Base-by-base conservation (phyloP, 1,140 invertebrate species). In the Campoletis sonorensis region DNA sequence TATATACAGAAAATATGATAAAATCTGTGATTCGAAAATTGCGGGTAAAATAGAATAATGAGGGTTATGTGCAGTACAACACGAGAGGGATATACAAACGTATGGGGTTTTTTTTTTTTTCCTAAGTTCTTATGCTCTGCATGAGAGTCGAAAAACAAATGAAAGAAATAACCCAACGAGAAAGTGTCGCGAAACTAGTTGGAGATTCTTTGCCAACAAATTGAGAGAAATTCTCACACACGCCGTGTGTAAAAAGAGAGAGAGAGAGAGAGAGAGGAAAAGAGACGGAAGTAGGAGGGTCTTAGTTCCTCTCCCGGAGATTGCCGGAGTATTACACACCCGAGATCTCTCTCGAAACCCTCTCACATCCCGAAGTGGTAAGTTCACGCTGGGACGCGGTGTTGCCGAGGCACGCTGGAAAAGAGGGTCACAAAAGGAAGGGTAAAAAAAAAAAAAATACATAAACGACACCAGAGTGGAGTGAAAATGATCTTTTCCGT, bases 141-240 rank as follows among this genome's bases (percentile, higher is more conserved):
- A 58, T n/a, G 54, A 58, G 54, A n/a, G 18, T 58, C 18, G 30
- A 33, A 7, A 33, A 33, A 33, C 54, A 58, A 58, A 58, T 58
- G 54, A 4, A 21, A 73, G 71, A 21, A 80, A 49, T 72, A 80
- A 77, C 67, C 21, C 61, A 54, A 72, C 37, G 40, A 83, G 78
- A 80, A 82, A 85, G 27, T 58, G 54, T 58, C 64, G 72, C 33
- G 79, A 58, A 75, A 84, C 83, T 58, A 58, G 54, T 58, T 13
- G 54, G 11, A n/a, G 54, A 58, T 58, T 58, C 54, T 58, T 58
- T 23, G 54, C 54, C 54, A 58, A 58, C 18, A 58, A 58, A 58
- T 58, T 21, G 54, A 58, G 54, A 58, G 21, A 21, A 58, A 58
- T 58, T 45, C 40, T 13, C 40, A 45, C 40, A 45, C 8, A 45